A percentile compares a stretch with the other conserved stretches of the same genome.
Evolutionary conservation across 2,797 vertebrate species (phyloP).

Genomic region (Aplochiton taeniatus): DNA sequence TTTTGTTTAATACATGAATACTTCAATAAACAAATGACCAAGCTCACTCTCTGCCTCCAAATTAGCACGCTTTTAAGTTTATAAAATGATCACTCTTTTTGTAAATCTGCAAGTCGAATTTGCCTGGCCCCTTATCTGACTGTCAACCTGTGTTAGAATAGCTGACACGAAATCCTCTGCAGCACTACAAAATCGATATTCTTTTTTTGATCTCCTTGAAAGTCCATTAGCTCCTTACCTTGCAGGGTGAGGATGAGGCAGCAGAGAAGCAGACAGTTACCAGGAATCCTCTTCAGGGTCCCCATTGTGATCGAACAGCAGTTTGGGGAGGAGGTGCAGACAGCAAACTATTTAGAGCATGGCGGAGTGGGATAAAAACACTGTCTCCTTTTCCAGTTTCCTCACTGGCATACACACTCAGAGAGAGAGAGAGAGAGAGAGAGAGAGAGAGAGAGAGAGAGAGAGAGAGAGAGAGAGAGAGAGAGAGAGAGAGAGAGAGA

Average conservation of each 20-base stretch:
- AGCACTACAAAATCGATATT: too few species aligned
- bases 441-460: not conserved
- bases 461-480: not conserved
- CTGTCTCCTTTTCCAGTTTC: conserved; percentile 35
- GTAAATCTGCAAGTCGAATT: too few species aligned
- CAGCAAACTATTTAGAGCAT: conserved; percentile 33
- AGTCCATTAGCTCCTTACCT: conserved; percentile 61
- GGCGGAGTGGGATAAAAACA: conserved; percentile 5
- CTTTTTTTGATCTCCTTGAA: too few species aligned
- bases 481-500: not conserved
- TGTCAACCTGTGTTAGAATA: too few species aligned
- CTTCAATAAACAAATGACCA: too few species aligned
- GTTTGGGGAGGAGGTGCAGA: conserved; percentile 41
- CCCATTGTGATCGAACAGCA: conserved; percentile 23
- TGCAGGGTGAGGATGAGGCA: conserved; percentile 55
- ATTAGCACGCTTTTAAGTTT: too few species aligned
- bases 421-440: not conserved
- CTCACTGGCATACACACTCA: conserved; percentile 25
- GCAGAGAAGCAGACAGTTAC: conserved; percentile 54
- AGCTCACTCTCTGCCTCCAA: too few species aligned
- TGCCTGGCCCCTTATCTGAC: too few species aligned
- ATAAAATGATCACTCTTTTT: too few species aligned
- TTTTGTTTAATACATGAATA: too few species aligned
- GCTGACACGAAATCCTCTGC: too few species aligned
- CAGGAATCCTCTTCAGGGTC: conserved; percentile 43